Percentiles rank a stretch among this genome's conserved stretches.
These are phyloP conservation scores for Esperia sulphurella DNA, from an alignment of 2,888 invertebrate species.

Conservation along the genomic window DNA sequence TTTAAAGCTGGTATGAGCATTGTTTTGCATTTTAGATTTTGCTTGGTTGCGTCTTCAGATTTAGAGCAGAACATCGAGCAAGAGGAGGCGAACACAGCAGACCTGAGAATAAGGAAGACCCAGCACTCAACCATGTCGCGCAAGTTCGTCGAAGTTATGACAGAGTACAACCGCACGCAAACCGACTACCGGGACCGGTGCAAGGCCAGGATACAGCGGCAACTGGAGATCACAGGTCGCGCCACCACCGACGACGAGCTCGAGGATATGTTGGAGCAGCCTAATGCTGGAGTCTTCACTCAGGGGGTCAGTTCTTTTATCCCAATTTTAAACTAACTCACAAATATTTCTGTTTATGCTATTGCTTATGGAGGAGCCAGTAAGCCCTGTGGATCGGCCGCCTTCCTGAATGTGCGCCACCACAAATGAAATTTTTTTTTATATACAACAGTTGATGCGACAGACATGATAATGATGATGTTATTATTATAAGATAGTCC, in stretches of 20 bases:
- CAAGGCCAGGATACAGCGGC: conserved; percentile 98
- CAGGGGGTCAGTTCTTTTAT: conserved; percentile 76
- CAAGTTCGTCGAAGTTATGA: conserved; percentile 99
- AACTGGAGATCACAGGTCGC: conserved; percentile 99
- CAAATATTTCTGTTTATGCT: too few relatives aligned
- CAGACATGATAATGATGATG: too few relatives aligned
- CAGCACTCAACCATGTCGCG: conserved; percentile 99
- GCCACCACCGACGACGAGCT: conserved; percentile 98
- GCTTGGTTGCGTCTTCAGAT: conserved; percentile 75
- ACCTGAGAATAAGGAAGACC: conserved; percentile 99
- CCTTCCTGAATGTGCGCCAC: too few relatives aligned
- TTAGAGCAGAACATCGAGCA: conserved; percentile 99
- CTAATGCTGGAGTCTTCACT: conserved; percentile 98
- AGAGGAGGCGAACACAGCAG: conserved; percentile 99
- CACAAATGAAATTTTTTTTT: too few relatives aligned
- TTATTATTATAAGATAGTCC: too few relatives aligned
- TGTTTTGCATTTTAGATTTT: too few relatives aligned
- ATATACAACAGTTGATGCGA: too few relatives aligned
- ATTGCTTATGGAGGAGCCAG: too few relatives aligned
- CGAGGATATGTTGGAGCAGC: conserved; percentile 99
- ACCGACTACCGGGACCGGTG: conserved; percentile 99
- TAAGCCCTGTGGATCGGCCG: too few relatives aligned
- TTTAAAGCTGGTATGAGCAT: not conserved
- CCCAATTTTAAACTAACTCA: too few relatives aligned
- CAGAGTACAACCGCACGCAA: conserved; percentile 99